phyloP scores from a whole-genome alignment of 1,140 invertebrate species.

The Sarcophaga bullata region DNA sequence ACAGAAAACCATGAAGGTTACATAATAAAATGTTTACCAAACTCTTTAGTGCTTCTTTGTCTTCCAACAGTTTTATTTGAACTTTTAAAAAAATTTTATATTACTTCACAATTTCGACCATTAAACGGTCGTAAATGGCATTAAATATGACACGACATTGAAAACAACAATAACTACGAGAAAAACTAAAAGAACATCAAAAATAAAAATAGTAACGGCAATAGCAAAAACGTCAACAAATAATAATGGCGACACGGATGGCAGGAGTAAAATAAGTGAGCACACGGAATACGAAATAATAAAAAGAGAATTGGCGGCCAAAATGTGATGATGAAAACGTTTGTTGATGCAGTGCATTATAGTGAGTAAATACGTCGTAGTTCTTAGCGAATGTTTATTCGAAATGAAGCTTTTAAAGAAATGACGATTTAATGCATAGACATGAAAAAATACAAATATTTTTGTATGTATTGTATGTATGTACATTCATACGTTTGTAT shows the following conservation, averaged over 20 bases:
- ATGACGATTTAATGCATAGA: conserved; percentile 32
- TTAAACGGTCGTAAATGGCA: neutral
- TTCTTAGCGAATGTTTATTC: neutral
- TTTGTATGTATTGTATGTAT: too few relatives aligned
- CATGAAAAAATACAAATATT: neutral
- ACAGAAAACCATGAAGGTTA: too few relatives aligned
- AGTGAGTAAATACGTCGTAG: neutral
- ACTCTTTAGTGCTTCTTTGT: too few relatives aligned
- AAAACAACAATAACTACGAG: neutral
- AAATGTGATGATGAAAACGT: neutral
- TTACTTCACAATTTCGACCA: neutral
- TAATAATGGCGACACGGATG: neutral
- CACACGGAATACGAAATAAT: neutral
- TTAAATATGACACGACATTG: conserved; percentile 15
- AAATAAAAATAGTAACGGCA: neutral
- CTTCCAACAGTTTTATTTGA: too few relatives aligned
- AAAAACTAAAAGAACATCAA: neutral
- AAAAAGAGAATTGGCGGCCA: neutral
- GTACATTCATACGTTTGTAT: neutral
- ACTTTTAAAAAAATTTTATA: too few relatives aligned
- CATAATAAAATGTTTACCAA: too few relatives aligned
- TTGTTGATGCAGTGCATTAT: neutral
- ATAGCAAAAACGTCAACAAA: neutral
- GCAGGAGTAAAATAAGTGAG: neutral
- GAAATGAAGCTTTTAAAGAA: conserved; percentile 32